Evolutionary conservation across 2,797 vertebrate species (phyloP), one percentile per base, ranked within the genome.

Genomic region (Pristis pectinata): DNA sequence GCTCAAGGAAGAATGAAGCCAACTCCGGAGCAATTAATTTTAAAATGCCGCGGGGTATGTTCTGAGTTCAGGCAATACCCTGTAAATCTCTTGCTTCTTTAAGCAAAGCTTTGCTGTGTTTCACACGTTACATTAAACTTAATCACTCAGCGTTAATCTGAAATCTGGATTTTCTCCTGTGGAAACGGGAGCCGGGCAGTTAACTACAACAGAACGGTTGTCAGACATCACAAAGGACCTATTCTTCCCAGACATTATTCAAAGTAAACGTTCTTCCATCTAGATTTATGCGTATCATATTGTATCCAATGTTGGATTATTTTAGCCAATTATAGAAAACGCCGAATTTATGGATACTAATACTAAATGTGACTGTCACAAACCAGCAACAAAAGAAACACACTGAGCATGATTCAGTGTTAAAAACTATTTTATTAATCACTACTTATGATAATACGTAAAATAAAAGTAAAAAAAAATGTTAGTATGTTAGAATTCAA

Each of bases 131-230:
- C 41, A 37, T 61, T n/a, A 89, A 61, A 61, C 7, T 64, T 89
- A 89, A 89, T 61, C 34, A 34, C 53, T 24, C 64, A 89, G 5
- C 59, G 67, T 41, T 91, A 64, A 67, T 91, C 61, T 91, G 24
- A 91, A 91, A 67, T 67, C 61, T 91, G 87, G n/a, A 91, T 67
- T 91, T 91, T 19, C n/a, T 64, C 59, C 19, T 27, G 67, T 67
- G 87, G 85, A 91, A 67, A 37, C 87, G 67, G 19, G 41, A 41
- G n/a, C 61, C 91, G 87, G 22, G 1, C 22, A 8, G 67, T 67
- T 67, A 41, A 10, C 22, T 67, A 27, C 59, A 67, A 11, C n/a
- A 91, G 61, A 24, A 64, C 17, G 37, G 8, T 37, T 64, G n/a
- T 37, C 85, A 61, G 34, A 8, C 6, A 89, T 11, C 6, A 61